A percentile compares a stretch with the other conserved stretches of the same genome.
These are phyloP conservation scores for Athene cunicularia DNA, from an alignment of 2,113 vertebrate species.

Conservation along the genomic window DNA sequence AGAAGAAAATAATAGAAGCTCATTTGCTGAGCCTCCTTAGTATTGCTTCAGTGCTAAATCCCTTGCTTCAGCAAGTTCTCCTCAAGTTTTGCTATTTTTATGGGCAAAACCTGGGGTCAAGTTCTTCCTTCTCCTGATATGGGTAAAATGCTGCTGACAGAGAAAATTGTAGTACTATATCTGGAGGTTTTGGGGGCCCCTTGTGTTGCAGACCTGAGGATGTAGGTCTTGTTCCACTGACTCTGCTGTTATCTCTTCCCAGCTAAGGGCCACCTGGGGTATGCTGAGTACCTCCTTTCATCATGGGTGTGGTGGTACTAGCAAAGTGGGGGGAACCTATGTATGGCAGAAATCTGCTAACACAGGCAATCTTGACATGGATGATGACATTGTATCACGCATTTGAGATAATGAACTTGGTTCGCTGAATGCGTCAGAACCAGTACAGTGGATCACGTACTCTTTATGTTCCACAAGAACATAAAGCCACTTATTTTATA, in stretches of 20 bases:
- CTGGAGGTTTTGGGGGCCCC: not conserved
- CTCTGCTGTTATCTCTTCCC: not conserved
- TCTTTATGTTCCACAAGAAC: not conserved
- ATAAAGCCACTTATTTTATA: not conserved
- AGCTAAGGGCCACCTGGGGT: not conserved
- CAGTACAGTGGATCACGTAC: rapidly evolving
- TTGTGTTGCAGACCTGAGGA: not conserved
- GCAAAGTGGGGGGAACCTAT: not conserved
- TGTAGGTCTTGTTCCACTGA: not conserved
- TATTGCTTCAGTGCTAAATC: not conserved
- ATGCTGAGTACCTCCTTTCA: not conserved
- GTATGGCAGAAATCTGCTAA: not conserved
- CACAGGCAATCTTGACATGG: not conserved
- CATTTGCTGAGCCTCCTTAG: not conserved
- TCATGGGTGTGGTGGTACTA: no score
- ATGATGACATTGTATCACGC: not conserved
- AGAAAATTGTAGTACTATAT: not conserved
- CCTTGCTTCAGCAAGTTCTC: not conserved
- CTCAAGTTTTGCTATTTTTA: not conserved
- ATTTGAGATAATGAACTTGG: not conserved
- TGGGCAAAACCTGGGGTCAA: not conserved
- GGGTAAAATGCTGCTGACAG: not conserved
- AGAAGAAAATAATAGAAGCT: not conserved
- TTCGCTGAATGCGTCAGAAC: not conserved
- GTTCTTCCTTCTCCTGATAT: not conserved